Evolutionary conservation across 2,797 vertebrate species (phyloP).

Genomic region (Chelon auratus): DNA sequence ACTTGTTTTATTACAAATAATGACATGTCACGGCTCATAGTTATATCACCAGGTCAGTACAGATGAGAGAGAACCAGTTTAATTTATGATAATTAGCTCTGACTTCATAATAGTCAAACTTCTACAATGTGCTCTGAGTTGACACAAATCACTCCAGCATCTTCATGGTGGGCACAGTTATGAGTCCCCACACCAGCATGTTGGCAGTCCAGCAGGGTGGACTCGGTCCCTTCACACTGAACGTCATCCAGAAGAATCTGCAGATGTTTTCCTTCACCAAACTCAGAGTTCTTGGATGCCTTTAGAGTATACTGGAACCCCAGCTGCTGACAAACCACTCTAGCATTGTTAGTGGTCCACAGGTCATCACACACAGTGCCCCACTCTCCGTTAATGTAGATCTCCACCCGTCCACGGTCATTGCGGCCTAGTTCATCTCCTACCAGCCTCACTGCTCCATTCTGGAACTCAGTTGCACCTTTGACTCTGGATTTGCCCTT

Average conservation of each 20-base stretch:
- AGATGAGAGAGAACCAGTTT: slow-evolving; percentile 11
- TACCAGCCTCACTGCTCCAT: slow-evolving; percentile 86
- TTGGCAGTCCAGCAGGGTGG: slow-evolving; percentile 87
- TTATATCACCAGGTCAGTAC: no score
- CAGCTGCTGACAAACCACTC: slow-evolving; percentile 92
- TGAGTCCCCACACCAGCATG: slow-evolving; percentile 86
- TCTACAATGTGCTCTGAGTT: slow-evolving; percentile 42
- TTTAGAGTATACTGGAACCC: slow-evolving; percentile 85
- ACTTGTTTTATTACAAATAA: no score
- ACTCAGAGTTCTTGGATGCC: slow-evolving; percentile 90
- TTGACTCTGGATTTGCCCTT: slow-evolving; percentile 74
- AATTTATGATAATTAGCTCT: slow-evolving; percentile 18
- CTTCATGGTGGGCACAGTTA: slow-evolving; percentile 93
- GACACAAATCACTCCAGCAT: slow-evolving; percentile 91
- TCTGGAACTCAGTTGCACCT: background rate
- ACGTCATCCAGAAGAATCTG: slow-evolving; percentile 92
- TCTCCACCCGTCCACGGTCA: slow-evolving; percentile 89
- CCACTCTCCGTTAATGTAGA: slow-evolving; percentile 87
- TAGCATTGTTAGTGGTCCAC: slow-evolving; percentile 84
- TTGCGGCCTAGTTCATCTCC: slow-evolving; percentile 65
- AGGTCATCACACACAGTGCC: slow-evolving; percentile 94
- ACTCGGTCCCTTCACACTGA: slow-evolving; percentile 87
- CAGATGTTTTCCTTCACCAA: slow-evolving; percentile 87
- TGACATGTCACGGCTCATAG: no score
- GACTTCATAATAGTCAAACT: slow-evolving; percentile 30